phyloP scores from a whole-genome alignment of 2,888 invertebrate species.

The Pollenia labialis region DNA sequence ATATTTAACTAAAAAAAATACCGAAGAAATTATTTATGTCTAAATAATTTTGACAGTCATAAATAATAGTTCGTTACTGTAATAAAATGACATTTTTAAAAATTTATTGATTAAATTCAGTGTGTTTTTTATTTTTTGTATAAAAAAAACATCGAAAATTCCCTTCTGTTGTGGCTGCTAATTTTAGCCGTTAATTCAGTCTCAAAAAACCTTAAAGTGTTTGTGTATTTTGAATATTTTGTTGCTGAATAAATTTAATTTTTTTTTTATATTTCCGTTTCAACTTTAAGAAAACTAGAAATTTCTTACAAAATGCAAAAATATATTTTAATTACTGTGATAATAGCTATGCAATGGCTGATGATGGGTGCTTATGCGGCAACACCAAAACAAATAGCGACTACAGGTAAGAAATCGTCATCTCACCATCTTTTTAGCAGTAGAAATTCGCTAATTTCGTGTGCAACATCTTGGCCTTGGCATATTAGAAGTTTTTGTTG shows the following conservation, averaged over 20 bases:
- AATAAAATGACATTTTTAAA: conserved; percentile 42
- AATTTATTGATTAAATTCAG: conserved; percentile 21
- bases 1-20: conserved; percentile 1
- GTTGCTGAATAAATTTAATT: not conserved
- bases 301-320: conserved; percentile 79
- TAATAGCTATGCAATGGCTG: conserved; percentile 79
- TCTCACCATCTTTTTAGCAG: not conserved
- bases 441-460: too few species aligned
- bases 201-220: conserved; percentile 43
- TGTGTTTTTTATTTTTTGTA: not conserved
- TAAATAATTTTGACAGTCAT: conserved; percentile 5
- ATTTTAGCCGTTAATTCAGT: not conserved
- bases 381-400: conserved; percentile 79
- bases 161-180: not conserved
- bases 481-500: too few species aligned
- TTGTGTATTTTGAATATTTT: not conserved
- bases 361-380: conserved; percentile 80
- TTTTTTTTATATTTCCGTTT: not conserved
- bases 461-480: too few species aligned
- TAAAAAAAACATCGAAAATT: not conserved
- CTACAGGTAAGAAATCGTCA: conserved; percentile 79
- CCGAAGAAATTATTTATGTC: not conserved
- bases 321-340: conserved; percentile 82
- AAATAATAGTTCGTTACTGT: not conserved
- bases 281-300: conserved; percentile 72